Evolutionary conservation across 2,113 vertebrate species (phyloP).

Genomic region (Heptranchias perlo): DNA sequence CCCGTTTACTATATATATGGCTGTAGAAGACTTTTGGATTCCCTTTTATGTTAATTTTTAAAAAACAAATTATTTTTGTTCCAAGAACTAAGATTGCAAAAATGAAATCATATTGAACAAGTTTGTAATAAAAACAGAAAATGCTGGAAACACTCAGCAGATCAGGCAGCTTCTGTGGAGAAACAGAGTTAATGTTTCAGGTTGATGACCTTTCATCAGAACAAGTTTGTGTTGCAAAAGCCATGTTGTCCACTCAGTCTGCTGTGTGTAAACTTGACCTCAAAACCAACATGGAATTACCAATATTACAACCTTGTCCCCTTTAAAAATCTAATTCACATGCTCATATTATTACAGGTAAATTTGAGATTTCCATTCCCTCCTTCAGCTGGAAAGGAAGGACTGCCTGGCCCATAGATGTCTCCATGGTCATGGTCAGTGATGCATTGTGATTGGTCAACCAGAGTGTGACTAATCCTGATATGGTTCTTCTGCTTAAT

Average conservation of each 20-base stretch:
- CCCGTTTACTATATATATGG: too few relatives aligned
- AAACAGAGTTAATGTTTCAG: not conserved
- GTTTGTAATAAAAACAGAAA: not conserved
- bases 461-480: not conserved
- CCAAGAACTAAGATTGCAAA: not conserved
- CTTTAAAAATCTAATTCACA: not conserved
- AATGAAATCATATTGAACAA: not conserved
- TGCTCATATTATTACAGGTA: not conserved
- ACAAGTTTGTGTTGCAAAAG: not conserved
- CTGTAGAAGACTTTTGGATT: too few relatives aligned
- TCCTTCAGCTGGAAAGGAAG: not conserved
- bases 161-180: not conserved
- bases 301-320: not conserved
- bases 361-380: not conserved
- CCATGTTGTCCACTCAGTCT: not conserved
- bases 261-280: not conserved
- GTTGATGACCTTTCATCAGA: not conserved
- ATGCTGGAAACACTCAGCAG: not conserved
- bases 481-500: not conserved
- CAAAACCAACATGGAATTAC: not conserved
- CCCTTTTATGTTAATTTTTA: too few relatives aligned
- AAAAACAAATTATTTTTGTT: not conserved
- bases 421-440: not conserved
- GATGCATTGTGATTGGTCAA: not conserved
- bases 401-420: not conserved